Evolutionary conservation across 2,888 invertebrate genomes (phyloP).

Genomic region (Galeopsomyia nigrocyanea): DNA sequence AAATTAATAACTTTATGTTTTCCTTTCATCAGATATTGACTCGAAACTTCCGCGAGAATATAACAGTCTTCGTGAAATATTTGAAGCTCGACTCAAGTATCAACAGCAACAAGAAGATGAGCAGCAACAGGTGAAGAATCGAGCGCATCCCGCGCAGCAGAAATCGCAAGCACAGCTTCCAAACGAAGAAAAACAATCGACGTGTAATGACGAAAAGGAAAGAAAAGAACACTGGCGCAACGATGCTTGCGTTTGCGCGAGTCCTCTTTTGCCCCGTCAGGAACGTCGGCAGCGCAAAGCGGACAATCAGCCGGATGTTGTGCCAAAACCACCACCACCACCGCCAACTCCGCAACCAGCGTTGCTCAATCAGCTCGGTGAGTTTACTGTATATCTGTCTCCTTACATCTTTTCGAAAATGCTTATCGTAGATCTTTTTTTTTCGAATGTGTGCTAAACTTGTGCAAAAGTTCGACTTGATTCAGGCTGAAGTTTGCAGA

Average conservation of each 20-base stretch:
- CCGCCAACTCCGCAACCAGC: slow-evolving; percentile 55
- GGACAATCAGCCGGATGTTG: slow-evolving; percentile 75
- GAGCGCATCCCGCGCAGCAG: slow-evolving; percentile 37
- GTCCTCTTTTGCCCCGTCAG: slow-evolving; percentile 69
- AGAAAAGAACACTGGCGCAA: neutral
- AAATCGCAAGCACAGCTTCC: slow-evolving; percentile 46
- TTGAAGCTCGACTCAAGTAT: slow-evolving; percentile 72
- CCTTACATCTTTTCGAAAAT: too few species aligned
- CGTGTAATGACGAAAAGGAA: slow-evolving; percentile 34
- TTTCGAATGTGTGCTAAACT: too few species aligned
- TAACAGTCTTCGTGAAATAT: slow-evolving; percentile 81
- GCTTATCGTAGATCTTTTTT: slow-evolving; percentile 31
- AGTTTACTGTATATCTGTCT: slow-evolving; percentile 34
- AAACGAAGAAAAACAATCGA: slow-evolving; percentile 49
- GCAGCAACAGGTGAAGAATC: slow-evolving; percentile 2
- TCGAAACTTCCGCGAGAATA: slow-evolving; percentile 70
- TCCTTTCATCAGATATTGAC: slow-evolving; percentile 23
- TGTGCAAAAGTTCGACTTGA: too few species aligned
- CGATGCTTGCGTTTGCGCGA: slow-evolving; percentile 33
- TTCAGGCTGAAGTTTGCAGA: too few species aligned
- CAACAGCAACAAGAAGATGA: slow-evolving; percentile 45
- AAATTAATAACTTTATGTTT: neutral
- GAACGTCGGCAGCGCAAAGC: slow-evolving; percentile 79
- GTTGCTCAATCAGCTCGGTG: neutral
- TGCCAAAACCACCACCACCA: slow-evolving; percentile 76